Evolutionary conservation across 2,888 invertebrate genomes (phyloP).

Genomic region (Chrysina gloriosa): DNA sequence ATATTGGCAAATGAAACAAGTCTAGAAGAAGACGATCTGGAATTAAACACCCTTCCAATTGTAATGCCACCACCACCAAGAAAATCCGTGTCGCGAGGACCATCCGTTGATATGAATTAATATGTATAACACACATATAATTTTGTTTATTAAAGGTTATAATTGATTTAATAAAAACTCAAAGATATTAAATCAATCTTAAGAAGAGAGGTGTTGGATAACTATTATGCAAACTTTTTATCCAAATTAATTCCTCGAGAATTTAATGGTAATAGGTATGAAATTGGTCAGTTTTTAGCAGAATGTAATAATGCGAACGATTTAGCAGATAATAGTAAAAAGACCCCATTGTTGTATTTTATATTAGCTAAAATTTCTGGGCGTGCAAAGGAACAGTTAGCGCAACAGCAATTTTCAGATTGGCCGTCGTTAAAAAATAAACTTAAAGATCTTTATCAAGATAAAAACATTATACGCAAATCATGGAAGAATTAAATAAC

Average conservation of each 20-base stretch:
- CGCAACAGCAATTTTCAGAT: not conserved
- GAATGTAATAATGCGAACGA: slow-evolving; percentile 15
- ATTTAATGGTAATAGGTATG: not conserved
- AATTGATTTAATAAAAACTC: too few relatives aligned
- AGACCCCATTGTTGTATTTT: not conserved
- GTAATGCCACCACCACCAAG: too few relatives aligned
- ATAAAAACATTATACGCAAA: slow-evolving; percentile 40
- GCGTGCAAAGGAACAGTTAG: not conserved
- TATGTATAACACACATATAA: too few relatives aligned
- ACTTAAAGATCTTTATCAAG: slow-evolving; percentile 37
- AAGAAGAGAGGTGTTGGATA: too few relatives aligned
- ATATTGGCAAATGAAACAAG: too few relatives aligned
- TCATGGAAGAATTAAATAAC: slow-evolving; percentile 37
- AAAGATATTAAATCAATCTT: too few relatives aligned
- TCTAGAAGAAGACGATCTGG: too few relatives aligned
- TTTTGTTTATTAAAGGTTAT: too few relatives aligned
- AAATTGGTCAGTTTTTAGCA: not conserved
- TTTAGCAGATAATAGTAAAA: not conserved
- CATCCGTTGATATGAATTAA: too few relatives aligned
- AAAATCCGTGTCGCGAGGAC: too few relatives aligned
- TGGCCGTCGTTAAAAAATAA: slow-evolving; percentile 34
- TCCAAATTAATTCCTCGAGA: not conserved
- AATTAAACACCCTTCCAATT: too few relatives aligned
- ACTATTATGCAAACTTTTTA: too few relatives aligned
- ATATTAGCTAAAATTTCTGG: slow-evolving; percentile 9